Conservation (phyloP, 2,888 invertebrate genomes). For the Nomada fabriciana region DNA sequence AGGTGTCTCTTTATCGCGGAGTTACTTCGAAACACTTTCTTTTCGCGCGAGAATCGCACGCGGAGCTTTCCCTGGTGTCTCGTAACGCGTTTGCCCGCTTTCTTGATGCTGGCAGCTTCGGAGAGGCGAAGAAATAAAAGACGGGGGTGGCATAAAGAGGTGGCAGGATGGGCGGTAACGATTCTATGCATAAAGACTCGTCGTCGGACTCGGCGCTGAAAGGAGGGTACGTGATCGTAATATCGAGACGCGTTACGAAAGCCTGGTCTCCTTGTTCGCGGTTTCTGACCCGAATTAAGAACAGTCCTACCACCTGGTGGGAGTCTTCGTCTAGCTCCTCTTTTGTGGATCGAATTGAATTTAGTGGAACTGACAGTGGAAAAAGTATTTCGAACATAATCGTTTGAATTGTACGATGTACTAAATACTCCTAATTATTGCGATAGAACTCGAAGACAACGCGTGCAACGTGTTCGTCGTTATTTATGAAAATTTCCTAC, state of each 20-base stretch:
- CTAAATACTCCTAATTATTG: too few species aligned
- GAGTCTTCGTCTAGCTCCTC: too few species aligned
- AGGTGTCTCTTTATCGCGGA: slow-evolving; percentile 5
- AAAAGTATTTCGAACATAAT: too few species aligned
- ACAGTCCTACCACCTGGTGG: slow-evolving; percentile 1
- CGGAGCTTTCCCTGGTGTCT: not conserved
- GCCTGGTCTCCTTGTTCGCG: slow-evolving; percentile 41
- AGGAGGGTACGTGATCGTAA: slow-evolving; percentile 66
- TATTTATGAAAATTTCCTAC: too few species aligned
- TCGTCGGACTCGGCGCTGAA: slow-evolving; percentile 25
- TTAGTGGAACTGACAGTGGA: too few species aligned
- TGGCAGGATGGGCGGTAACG: slow-evolving; percentile 41
- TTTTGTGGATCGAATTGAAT: too few species aligned
- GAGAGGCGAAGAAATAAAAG: slow-evolving; percentile 50
- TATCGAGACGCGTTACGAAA: slow-evolving; percentile 59
- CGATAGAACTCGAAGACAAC: too few species aligned
- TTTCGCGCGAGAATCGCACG: not conserved
- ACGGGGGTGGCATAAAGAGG: slow-evolving; percentile 34
- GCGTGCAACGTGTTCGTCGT: too few species aligned
- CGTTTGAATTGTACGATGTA: too few species aligned
- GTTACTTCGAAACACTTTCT: slow-evolving; percentile 3
- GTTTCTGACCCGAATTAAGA: slow-evolving; percentile 60
- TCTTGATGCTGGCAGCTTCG: not conserved
- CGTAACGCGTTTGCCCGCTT: not conserved
- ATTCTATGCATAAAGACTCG: slow-evolving; percentile 62